These are phyloP conservation scores for Chinchilla lanigera DNA, from an alignment of 2,113 vertebrate genomes.

Conservation along the genomic window DNA sequence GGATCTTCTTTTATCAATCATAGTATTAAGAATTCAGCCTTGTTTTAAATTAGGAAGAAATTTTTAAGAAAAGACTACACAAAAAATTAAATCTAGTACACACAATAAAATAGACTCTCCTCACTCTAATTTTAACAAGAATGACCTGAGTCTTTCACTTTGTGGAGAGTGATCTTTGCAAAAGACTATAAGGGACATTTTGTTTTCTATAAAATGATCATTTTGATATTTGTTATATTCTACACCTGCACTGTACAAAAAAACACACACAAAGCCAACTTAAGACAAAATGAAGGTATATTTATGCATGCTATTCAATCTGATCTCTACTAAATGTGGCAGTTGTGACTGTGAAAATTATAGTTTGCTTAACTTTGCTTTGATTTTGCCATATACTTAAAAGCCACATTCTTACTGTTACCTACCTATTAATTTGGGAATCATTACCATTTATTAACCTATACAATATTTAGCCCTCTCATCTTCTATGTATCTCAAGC, in stretches of 20 bases:
- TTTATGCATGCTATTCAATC: not conserved
- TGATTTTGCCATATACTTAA: not conserved
- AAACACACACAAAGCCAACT: not conserved
- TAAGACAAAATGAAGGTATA: not conserved
- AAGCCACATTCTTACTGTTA: not conserved
- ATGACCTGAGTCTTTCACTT: no score
- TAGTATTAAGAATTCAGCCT: not conserved
- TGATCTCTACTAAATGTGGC: not conserved
- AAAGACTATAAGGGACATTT: not conserved
- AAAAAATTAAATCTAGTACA: not conserved
- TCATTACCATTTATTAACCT: not conserved
- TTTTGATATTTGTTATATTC: not conserved
- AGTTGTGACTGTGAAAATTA: not conserved
- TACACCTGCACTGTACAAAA: not conserved
- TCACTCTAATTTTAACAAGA: not conserved
- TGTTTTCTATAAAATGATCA: not conserved
- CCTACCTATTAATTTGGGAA: not conserved
- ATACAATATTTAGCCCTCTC: not conserved
- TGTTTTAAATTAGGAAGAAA: not conserved
- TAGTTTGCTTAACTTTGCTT: not conserved
- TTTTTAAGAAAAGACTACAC: not conserved
- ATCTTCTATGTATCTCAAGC: not conserved
- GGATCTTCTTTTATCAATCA: not conserved
- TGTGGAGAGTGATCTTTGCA: not conserved
- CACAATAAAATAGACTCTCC: not conserved